These are phyloP conservation scores for Heliothis subflexa DNA, from an alignment of 1,140 invertebrate species.

Conservation along the genomic window DNA sequence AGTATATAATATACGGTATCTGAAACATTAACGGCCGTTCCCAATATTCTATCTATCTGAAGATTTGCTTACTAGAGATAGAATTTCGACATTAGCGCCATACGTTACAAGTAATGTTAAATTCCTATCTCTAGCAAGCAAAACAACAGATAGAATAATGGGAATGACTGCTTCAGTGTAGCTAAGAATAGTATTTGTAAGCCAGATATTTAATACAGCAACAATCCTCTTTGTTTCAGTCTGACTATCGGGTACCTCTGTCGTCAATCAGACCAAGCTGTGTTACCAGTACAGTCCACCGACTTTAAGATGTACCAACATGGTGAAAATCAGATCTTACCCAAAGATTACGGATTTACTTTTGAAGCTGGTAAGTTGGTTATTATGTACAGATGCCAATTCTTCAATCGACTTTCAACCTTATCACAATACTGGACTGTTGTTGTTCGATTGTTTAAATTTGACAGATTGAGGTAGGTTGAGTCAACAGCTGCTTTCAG, in stretches of 20 bases:
- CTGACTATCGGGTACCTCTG: slow-evolving; percentile 90
- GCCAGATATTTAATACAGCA: no score
- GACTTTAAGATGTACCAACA: slow-evolving; percentile 88
- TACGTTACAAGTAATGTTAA: no score
- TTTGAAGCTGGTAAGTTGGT: slow-evolving; percentile 87
- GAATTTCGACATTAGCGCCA: no score
- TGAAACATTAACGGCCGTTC: no score
- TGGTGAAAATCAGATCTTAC: slow-evolving; percentile 89
- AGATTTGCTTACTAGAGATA: no score
- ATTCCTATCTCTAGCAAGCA: no score
- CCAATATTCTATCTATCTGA: no score
- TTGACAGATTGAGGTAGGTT: no score
- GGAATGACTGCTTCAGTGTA: not conserved
- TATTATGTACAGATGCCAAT: not conserved
- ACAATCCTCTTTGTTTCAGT: slow-evolving; percentile 80
- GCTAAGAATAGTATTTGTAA: not conserved
- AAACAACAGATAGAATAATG: no score
- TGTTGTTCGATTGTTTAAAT: no score
- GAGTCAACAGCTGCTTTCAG: no score
- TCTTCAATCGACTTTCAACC: not conserved
- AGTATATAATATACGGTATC: not conserved
- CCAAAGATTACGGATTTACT: slow-evolving; percentile 88
- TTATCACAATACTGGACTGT: no score
- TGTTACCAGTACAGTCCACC: slow-evolving; percentile 86
- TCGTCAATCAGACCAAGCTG: slow-evolving; percentile 84